Evolutionary conservation across 2,888 invertebrate genomes (phyloP).

Genomic region (Leucophenga maculata): DNA sequence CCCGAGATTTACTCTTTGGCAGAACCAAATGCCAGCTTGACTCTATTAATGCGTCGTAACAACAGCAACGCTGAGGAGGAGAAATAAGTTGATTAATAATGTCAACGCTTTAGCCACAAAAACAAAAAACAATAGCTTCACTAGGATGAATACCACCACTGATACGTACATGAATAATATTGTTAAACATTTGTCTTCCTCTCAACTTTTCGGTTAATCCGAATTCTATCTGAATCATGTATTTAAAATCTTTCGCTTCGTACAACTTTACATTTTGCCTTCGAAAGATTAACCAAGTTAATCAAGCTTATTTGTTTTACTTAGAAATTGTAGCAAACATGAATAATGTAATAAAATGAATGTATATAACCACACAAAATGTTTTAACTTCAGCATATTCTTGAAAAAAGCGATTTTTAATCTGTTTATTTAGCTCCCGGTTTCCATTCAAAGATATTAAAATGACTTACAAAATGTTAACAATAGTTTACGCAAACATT

Average conservation of each 20-base stretch:
- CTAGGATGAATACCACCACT: no score
- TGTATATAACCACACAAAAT: constrained; percentile 34
- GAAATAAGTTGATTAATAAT: background rate
- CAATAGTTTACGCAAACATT: constrained; percentile 56
- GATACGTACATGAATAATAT: background rate
- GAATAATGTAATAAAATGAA: constrained; percentile 34
- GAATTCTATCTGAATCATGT: no score
- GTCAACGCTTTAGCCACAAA: background rate
- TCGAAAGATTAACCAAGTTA: constrained; percentile 63
- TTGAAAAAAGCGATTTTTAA: background rate
- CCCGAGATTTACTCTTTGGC: constrained; percentile 86
- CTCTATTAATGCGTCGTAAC: constrained; percentile 67
- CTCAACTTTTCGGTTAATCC: constrained; percentile 6
- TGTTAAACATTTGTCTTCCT: constrained; percentile 18
- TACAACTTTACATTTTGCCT: constrained; percentile 60
- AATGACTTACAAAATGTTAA: constrained; percentile 59
- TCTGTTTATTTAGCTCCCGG: constrained; percentile 2
- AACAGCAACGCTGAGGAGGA: constrained; percentile 48
- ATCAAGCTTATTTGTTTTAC: constrained; percentile 62
- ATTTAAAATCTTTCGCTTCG: background rate
- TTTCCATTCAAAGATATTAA: constrained; percentile 40
- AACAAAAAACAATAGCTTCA: no score
- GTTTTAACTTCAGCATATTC: constrained; percentile 33
- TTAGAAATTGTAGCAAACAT: constrained; percentile 55
- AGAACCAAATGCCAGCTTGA: constrained; percentile 70